Evolutionary conservation across 2,888 invertebrate genomes (phyloP), one percentile per base, ranked within the genome.

Genomic region (Eupithecia inturbata): DNA sequence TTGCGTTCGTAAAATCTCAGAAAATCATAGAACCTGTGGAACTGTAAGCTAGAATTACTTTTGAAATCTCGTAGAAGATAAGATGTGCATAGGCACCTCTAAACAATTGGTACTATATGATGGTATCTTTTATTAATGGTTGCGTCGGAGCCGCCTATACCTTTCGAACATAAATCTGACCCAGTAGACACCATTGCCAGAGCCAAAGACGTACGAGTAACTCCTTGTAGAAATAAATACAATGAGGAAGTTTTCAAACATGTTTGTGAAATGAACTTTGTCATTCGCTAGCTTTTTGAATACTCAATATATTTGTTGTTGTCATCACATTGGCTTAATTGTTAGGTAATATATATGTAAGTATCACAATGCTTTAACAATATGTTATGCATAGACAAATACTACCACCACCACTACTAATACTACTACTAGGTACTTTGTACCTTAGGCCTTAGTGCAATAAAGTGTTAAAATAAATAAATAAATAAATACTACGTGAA

Each of bases 111-210:
- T 79, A 74, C 79, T 19, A 60, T 53, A 49, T 57, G 86, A 81
- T 82, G 78, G 76, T 85, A 84, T 80, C 83, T 82, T 81, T 86
- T 86, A 88, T 90, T 87, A 89, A 90, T 89, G 86, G 83, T 78
- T 68, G 82, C 85, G 82, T 73, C 72, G 82, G 68, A 49, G 33
- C 33, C 88, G 87, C 87, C 85, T 81, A 80, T 79, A 80, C 84
- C 83, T 84, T 77, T 64, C 31, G 62, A 68, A 71, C 70, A 72
- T 75, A 75, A 75, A 75, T 72, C 67, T 70, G 36, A 64, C 74
- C 66, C 67, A 70, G 63, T 68, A 67, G 68, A 64, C 63, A 57
- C 16, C 31, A 62, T 57, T 57, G 26, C 57, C 12, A 62, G 41
- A 62, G 79, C 80, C 81, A 77, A 79, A 57, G 81, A 80, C 83